A percentile compares a stretch with the other conserved stretches of the same genome.
Conservation (phyloP, 1,140 invertebrate species). For the Drosophila busckii region DNA sequence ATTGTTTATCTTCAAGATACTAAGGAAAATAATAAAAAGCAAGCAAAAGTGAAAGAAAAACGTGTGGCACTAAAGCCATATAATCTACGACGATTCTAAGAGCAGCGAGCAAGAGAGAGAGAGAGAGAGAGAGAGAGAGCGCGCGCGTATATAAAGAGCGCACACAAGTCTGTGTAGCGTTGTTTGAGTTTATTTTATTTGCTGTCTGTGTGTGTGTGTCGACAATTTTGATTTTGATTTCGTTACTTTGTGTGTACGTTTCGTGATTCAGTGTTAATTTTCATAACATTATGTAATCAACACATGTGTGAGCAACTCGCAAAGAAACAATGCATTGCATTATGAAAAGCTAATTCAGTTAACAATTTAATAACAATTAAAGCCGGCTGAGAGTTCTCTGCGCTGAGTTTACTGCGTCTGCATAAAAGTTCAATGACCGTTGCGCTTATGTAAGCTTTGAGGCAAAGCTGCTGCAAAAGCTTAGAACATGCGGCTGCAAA, state of each 20-base stretch:
- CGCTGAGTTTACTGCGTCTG: too few relatives aligned
- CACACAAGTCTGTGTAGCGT: not conserved
- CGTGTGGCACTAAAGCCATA: constrained; percentile 62
- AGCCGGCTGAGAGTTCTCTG: too few relatives aligned
- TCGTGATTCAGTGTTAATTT: constrained; percentile 74
- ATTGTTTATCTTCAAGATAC: constrained; percentile 76
- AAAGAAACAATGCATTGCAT: not conserved
- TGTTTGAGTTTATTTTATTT: constrained; percentile 12
- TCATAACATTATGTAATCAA: constrained; percentile 77
- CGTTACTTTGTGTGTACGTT: constrained; percentile 56
- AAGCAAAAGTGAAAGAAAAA: constrained; percentile 62
- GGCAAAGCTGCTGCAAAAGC: too few relatives aligned
- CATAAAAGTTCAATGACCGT: too few relatives aligned
- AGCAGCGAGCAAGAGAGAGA: constrained; percentile 32
- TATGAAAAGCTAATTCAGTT: too few relatives aligned
- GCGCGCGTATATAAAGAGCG: not conserved
- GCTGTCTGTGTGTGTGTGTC: constrained; percentile 28
- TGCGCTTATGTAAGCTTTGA: too few relatives aligned
- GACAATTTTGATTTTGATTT: constrained; percentile 66
- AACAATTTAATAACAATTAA: too few relatives aligned
- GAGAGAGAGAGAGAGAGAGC: not conserved
- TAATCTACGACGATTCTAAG: constrained; percentile 16
- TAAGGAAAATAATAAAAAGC: too few relatives aligned
- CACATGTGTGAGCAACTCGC: constrained; percentile 42
- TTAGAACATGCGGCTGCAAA: too few relatives aligned